These are phyloP conservation scores for Diadromus collaris DNA, from an alignment of 2,888 invertebrate genomes.

Conservation along the genomic window DNA sequence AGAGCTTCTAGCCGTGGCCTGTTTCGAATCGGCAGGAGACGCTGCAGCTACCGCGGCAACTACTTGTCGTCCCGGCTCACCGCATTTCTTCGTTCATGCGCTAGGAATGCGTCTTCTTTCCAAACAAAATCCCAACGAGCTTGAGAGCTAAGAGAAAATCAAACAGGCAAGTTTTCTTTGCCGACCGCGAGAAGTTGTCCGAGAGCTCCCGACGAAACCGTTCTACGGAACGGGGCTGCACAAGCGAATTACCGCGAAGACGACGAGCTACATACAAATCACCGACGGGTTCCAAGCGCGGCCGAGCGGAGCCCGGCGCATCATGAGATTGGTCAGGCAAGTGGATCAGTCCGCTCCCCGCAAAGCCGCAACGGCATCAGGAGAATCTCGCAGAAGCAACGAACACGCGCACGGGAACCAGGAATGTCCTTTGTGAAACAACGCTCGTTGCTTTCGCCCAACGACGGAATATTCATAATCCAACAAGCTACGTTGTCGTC, in stretches of 20 bases:
- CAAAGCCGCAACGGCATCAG: not conserved
- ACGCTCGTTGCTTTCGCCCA: conserved; percentile 5
- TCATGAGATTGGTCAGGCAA: conserved; percentile 31
- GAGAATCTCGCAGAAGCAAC: conserved; percentile 3
- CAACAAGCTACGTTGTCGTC: not conserved
- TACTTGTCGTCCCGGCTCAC: conserved; percentile 1
- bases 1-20: conserved; percentile 8
- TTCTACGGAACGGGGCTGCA: conserved; percentile 23
- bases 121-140: not conserved
- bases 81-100: conserved; percentile 12
- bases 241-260: conserved; percentile 63
- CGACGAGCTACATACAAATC: conserved; percentile 36
- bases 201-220: not conserved
- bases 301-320: conserved; percentile 13
- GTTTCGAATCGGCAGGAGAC: not conserved
- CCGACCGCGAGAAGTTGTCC: not conserved
- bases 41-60: not conserved
- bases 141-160: not conserved
- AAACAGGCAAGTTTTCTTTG: conserved; percentile 3
- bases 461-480: conserved; percentile 59
- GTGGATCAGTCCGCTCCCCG: conserved; percentile 13
- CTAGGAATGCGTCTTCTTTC: not conserved
- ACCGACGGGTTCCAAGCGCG: not conserved
- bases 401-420: not conserved
- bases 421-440: conserved; percentile 33